A percentile compares a stretch with the other conserved stretches of the same genome.
phyloP scores from a whole-genome alignment of 2,888 invertebrate genomes.

The Oxyscelio sp. region DNA sequence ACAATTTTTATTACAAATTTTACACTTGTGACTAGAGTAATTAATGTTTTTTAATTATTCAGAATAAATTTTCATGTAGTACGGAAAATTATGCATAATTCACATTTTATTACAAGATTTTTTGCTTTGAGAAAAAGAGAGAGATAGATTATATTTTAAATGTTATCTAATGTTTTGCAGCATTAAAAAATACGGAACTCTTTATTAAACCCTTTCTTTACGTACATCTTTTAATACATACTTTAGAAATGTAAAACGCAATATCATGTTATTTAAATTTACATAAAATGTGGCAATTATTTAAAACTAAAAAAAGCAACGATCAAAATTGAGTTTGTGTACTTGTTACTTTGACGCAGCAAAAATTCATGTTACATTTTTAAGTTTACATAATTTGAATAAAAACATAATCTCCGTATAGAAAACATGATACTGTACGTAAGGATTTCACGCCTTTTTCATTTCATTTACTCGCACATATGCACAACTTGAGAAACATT shows the following conservation, averaged over 20 bases:
- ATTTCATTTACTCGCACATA: neutral
- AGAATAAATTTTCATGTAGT: no score
- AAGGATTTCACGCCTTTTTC: neutral
- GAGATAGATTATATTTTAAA: no score
- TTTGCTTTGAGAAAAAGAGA: no score
- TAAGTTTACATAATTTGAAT: slow-evolving; percentile 1
- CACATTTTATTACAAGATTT: no score
- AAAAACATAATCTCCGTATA: no score
- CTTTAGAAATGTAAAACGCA: slow-evolving; percentile 16
- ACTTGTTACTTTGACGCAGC: slow-evolving; percentile 8
- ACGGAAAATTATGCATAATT: no score
- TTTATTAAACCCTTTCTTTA: neutral
- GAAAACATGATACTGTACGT: no score
- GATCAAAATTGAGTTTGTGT: slow-evolving; percentile 1
- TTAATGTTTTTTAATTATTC: no score
- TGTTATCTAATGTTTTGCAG: neutral
- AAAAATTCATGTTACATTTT: neutral
- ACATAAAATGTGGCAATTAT: slow-evolving; percentile 21
- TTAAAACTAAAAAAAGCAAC: slow-evolving; percentile 11
- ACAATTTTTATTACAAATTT: no score
- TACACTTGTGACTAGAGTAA: no score
- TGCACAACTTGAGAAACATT: neutral
- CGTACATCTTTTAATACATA: no score
- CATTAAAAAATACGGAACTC: neutral
- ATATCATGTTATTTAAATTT: slow-evolving; percentile 6